Conservation (phyloP, 2,888 invertebrate genomes). For the Calephelis perditalis region DNA sequence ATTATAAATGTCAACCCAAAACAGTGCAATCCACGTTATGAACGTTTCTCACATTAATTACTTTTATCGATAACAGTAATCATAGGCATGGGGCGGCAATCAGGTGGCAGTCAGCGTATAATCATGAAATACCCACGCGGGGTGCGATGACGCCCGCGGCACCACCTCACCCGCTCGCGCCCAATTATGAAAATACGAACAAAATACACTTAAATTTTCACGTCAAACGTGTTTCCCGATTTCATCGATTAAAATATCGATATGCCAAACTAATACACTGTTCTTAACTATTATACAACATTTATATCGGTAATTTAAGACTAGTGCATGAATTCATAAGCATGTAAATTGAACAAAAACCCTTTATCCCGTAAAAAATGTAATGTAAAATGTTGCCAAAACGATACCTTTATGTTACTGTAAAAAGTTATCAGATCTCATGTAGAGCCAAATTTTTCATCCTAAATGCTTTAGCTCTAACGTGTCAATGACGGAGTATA, state of each 20-base stretch:
- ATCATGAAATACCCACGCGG: constrained; percentile 77
- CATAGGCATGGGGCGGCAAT: constrained; percentile 63
- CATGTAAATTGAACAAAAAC: too few relatives aligned
- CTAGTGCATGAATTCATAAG: too few relatives aligned
- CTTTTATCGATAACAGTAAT: constrained; percentile 55
- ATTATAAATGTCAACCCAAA: not conserved
- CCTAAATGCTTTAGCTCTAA: too few relatives aligned
- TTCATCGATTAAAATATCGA: constrained; percentile 30
- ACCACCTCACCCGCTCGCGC: constrained; percentile 53
- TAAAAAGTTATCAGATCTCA: too few relatives aligned
- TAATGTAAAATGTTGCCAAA: too few relatives aligned
- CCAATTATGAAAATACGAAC: constrained; percentile 78
- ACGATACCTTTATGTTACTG: too few relatives aligned
- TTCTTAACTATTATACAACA: not conserved
- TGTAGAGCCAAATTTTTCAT: too few relatives aligned
- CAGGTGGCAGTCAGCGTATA: constrained; percentile 77
- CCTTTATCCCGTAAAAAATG: too few relatives aligned
- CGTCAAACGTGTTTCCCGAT: constrained; percentile 48
- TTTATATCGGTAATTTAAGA: not conserved
- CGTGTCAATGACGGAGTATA: too few relatives aligned
- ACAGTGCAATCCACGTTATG: constrained; percentile 6
- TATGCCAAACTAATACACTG: constrained; percentile 19
- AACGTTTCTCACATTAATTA: constrained; percentile 31
- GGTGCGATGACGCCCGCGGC: constrained; percentile 69
- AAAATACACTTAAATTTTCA: constrained; percentile 71